Conservation (phyloP, 2,797 vertebrate genomes). For the Picus viridis region DNA sequence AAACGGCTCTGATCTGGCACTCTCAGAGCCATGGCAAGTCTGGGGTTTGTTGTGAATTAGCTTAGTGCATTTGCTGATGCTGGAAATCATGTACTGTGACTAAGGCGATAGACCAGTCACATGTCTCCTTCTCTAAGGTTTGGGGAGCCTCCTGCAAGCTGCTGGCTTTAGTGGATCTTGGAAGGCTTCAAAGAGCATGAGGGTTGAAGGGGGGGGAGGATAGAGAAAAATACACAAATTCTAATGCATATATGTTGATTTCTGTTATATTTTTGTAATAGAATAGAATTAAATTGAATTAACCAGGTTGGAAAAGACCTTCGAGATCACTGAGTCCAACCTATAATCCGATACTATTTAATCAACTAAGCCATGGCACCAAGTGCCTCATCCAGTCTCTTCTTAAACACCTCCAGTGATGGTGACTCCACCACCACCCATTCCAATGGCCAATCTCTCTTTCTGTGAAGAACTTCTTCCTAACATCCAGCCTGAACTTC, state of each 20-base stretch:
- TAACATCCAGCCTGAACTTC: too few relatives aligned
- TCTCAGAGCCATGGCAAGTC: not conserved
- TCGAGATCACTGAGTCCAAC: too few relatives aligned
- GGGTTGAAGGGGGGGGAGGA: not conserved
- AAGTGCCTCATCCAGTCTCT: too few relatives aligned
- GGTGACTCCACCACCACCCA: too few relatives aligned
- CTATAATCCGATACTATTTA: too few relatives aligned
- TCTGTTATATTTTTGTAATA: not conserved
- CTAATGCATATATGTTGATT: not conserved
- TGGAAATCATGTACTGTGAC: not conserved
- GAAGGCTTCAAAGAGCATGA: not conserved
- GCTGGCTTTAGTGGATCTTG: not conserved
- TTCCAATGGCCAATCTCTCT: too few relatives aligned
- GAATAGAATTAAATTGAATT: too few relatives aligned
- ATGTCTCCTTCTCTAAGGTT: not conserved
- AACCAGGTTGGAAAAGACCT: too few relatives aligned
- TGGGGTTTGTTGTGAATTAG: not conserved
- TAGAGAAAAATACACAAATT: fast-evolving
- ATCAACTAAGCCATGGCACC: too few relatives aligned
- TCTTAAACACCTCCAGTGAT: too few relatives aligned
- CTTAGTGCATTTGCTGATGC: not conserved
- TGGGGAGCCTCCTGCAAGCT: not conserved
- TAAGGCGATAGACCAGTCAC: not conserved
- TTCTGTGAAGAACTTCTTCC: too few relatives aligned
- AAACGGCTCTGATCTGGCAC: not conserved